Evolutionary conservation across 2,113 vertebrate species (phyloP), one percentile per base, ranked within the genome.

Genomic region (Dipodomys ordii): DNA sequence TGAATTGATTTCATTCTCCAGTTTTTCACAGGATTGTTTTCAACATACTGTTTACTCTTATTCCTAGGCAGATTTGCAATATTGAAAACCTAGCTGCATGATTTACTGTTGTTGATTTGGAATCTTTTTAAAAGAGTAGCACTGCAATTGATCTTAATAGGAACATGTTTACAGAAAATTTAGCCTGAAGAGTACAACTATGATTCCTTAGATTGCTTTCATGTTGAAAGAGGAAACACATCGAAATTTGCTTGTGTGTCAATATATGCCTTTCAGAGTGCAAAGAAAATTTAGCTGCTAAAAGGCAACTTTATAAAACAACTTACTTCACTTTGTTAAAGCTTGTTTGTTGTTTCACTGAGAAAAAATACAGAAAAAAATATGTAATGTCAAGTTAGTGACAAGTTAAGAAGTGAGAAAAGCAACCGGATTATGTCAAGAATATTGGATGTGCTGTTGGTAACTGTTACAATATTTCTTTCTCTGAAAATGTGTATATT

Each of bases 11-110:
- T 49, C 12, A 57, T 3, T 95, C 44, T 94, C 49, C 64, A 62
- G 84, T 64, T 81, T 88, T 94, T 60, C 22, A 90, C 12, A 96
- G 73, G 87, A 95, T n/a, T 92, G 57, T 53, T 96, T 95, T 96
- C 92, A 92, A 60, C 91, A 49, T 89, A 28, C 0, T 82, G 23
- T 85, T 90, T 88, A 49, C 88, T 71, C 27, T 93, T 92, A 67
- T 93, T 90, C 68, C 60, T 81, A 90, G 60, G 44, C 72, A 94
- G 86, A 97, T 95, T 71, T 44, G 27, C 30, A 73, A 18, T 22
- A 39, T 13, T 35, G 25, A 49, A 15, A 97, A 97, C 94, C 7
- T 53, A 94, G 13, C 35, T 81, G 28, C 23, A 39, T 73, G 65
- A 93, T 96, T 94, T 97, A 96, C 57, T 76, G 49, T 19, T 81